Evolutionary conservation across 2,113 vertebrate genomes (phyloP).

Genomic region (Antechinus flavipes): DNA sequence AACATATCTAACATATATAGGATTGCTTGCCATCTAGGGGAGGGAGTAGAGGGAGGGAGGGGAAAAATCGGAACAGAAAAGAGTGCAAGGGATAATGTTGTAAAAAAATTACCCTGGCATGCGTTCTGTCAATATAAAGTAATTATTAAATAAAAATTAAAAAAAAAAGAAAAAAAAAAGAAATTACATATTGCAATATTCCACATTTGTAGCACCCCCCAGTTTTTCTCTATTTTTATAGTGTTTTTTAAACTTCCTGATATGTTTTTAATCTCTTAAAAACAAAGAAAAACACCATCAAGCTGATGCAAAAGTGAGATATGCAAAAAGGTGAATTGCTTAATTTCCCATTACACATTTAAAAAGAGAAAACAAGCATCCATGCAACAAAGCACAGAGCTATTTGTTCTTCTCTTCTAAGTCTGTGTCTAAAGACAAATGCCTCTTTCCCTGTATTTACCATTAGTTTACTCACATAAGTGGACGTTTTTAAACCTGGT

Average conservation of each 20-base stretch:
- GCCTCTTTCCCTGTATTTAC: conserved; percentile 31
- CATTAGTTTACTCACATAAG: conserved; percentile 5
- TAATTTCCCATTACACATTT: conserved; percentile 74
- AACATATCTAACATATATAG: too few relatives aligned
- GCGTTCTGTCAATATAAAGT: too few relatives aligned
- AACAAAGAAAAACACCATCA: conserved; percentile 80
- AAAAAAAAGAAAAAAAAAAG: too few relatives aligned
- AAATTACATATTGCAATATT: too few relatives aligned
- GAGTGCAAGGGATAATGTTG: too few relatives aligned
- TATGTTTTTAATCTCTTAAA: conserved; percentile 78
- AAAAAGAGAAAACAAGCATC: conserved; percentile 74
- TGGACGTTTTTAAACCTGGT: conserved; percentile 58
- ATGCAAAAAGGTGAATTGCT: conserved; percentile 80
- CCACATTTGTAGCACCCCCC: too few relatives aligned
- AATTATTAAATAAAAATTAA: too few relatives aligned
- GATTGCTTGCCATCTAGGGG: too few relatives aligned
- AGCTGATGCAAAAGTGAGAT: conserved; percentile 70
- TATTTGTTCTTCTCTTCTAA: background rate
- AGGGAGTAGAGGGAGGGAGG: too few relatives aligned
- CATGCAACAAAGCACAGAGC: conserved; percentile 29
- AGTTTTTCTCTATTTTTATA: too few relatives aligned
- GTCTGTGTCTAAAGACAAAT: conserved; percentile 64
- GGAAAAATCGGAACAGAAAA: too few relatives aligned
- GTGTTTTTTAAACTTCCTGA: conserved; percentile 33
- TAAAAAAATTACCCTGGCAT: too few relatives aligned